Conservation (phyloP, 2,113 vertebrate genomes). For the Camelus bactrianus region DNA sequence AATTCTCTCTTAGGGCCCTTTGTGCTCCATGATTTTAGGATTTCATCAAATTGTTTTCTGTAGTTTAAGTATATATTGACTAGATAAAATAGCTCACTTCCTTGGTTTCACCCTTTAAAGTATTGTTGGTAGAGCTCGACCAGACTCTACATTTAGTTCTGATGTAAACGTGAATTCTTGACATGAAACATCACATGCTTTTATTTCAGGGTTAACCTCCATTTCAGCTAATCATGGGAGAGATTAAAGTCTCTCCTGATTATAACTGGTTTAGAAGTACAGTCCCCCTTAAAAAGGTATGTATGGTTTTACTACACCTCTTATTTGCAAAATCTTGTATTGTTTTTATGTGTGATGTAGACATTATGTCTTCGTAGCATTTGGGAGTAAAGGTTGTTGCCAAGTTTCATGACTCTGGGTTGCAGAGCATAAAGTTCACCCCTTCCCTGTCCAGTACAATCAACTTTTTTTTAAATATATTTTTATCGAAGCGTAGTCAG, state of each 20-base stretch:
- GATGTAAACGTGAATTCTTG: conserved; percentile 13
- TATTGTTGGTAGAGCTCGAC: neutral
- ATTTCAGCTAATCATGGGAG: conserved; percentile 92
- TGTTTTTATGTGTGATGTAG: conserved; percentile 45
- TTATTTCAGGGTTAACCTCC: conserved; percentile 83
- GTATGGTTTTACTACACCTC: conserved; percentile 75
- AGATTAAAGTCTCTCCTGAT: conserved; percentile 98
- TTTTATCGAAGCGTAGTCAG: too few relatives aligned
- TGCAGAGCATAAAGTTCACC: neutral
- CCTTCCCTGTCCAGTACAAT: neutral
- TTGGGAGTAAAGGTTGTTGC: conserved; percentile 12
- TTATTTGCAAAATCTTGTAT: neutral
- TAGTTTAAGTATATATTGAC: neutral
- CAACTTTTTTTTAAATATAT: neutral
- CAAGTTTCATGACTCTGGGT: neutral
- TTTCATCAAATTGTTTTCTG: conserved; percentile 68
- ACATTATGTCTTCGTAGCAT: neutral
- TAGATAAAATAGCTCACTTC: neutral
- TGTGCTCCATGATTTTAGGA: conserved; percentile 35
- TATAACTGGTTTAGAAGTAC: conserved; percentile 99
- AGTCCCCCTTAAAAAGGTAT: conserved; percentile 97
- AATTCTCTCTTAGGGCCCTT: conserved; percentile 21
- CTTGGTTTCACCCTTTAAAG: neutral
- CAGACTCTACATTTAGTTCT: conserved; percentile 42
- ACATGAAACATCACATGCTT: conserved; percentile 76